A percentile compares a stretch with the other conserved stretches of the same genome.
Conservation (phyloP, 1,140 invertebrate species). For the Batillaria attramentaria region DNA sequence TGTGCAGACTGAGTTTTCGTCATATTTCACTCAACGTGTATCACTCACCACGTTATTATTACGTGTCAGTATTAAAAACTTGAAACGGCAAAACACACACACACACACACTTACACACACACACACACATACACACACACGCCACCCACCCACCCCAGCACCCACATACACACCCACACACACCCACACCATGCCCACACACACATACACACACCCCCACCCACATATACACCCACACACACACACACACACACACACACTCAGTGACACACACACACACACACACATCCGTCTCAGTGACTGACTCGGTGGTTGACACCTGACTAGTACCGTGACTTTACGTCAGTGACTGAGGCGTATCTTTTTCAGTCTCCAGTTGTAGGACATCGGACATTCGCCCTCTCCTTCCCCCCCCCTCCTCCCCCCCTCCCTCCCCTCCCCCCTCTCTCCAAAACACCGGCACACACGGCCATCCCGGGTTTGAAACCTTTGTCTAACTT, state of each 20-base stretch:
- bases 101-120: constrained; percentile 4
- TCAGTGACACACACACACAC: neutral
- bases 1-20: too few relatives aligned
- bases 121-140: neutral
- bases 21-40: too few relatives aligned
- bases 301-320: neutral
- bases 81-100: neutral
- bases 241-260: neutral
- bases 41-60: neutral
- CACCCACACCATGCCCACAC: neutral
- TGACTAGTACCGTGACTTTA: neutral
- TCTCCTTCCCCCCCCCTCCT: too few relatives aligned
- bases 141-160: neutral
- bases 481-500: too few relatives aligned
- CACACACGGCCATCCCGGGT: too few relatives aligned
- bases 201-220: neutral
- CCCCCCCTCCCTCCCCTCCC: too few relatives aligned
- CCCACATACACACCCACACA: neutral
- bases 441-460: too few relatives aligned
- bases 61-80: neutral
- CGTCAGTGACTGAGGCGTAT: neutral
- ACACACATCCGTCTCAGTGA: neutral
- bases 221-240: neutral
- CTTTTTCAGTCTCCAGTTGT: neutral
- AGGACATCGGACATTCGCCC: neutral